A percentile compares a stretch with the other conserved stretches of the same genome.
These are phyloP conservation scores for Grammomys dolichurus DNA, from an alignment of 2,113 vertebrate species.

Conservation along the genomic window DNA sequence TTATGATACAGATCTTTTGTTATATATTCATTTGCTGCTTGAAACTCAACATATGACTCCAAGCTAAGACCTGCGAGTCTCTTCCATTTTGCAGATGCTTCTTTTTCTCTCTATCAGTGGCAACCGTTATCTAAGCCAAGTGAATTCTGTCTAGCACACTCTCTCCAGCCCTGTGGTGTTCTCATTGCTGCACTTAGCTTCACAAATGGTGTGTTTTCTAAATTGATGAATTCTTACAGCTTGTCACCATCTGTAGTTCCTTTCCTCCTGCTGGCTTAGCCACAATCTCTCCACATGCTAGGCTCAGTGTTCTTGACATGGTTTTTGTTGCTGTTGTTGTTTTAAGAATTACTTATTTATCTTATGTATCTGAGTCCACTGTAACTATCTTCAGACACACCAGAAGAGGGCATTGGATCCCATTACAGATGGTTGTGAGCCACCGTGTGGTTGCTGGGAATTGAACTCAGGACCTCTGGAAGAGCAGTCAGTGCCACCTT, in stretches of 20 bases:
- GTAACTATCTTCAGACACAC: no score
- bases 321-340: neutral
- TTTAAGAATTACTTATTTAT: neutral
- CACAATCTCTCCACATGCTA: neutral
- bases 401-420: no score
- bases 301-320: neutral
- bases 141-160: conserved; percentile 12
- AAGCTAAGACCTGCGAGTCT: neutral
- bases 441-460: no score
- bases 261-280: neutral
- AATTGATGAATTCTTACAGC: neutral
- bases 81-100: conserved; percentile 32
- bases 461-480: no score
- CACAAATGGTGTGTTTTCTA: conserved; percentile 33
- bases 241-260: neutral
- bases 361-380: neutral
- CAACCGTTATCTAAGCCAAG: neutral
- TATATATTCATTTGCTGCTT: conserved; percentile 27
- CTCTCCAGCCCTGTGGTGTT: conserved; percentile 5
- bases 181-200: neutral
- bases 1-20: neutral
- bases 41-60: neutral
- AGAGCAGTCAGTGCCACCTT: no score
- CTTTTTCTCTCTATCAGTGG: neutral
- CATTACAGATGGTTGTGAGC: no score